These are phyloP conservation scores for Smutsia gigantea DNA, from an alignment of 2,797 vertebrate genomes.

Conservation along the genomic window DNA sequence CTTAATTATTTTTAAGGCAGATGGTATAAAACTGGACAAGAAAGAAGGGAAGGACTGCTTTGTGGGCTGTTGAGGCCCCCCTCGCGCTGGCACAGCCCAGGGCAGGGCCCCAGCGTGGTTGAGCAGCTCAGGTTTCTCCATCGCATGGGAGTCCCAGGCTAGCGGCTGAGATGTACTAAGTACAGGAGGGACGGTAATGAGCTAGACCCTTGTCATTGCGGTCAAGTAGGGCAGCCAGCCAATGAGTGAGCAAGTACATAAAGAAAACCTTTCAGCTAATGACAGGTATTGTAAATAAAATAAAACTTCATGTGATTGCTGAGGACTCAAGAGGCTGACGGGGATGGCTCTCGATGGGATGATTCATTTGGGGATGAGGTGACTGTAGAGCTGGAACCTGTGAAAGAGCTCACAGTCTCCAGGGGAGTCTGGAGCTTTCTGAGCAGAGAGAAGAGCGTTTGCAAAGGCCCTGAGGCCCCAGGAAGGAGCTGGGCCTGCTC, in stretches of 20 bases:
- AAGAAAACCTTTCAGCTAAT: neutral
- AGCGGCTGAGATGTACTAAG: neutral
- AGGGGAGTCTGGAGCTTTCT: neutral
- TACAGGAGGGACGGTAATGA: neutral
- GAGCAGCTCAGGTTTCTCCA: neutral
- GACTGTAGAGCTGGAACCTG: neutral
- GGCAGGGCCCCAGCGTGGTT: neutral
- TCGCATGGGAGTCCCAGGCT: fast-evolving
- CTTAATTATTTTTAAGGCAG: neutral
- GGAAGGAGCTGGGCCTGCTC: no score
- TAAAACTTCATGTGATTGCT: neutral
- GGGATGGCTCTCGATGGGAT: neutral
- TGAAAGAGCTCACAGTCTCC: neutral
- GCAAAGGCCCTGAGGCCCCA: neutral
- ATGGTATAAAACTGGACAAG: neutral
- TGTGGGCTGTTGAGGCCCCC: neutral
- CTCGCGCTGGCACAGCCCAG: fast-evolving
- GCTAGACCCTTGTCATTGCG: neutral
- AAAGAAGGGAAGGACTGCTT: neutral
- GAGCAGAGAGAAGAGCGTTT: neutral
- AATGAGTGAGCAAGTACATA: neutral
- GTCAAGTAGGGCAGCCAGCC: neutral
- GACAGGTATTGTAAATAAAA: neutral
- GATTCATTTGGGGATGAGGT: neutral
- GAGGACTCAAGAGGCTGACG: neutral